Conservation (phyloP, 2,113 vertebrate genomes). For the Sylvilagus bachmani region DNA sequence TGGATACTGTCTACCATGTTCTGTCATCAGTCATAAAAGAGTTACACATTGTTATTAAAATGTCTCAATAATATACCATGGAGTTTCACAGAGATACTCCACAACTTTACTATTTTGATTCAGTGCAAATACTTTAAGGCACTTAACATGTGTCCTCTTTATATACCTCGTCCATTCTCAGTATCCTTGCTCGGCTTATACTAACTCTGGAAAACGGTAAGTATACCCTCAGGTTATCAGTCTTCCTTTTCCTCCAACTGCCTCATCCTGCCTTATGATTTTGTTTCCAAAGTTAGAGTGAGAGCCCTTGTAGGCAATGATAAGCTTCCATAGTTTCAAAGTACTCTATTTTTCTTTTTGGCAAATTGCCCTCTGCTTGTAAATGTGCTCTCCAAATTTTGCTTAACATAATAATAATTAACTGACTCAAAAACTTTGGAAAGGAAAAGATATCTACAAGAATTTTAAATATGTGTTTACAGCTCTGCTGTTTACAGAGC, state of each 20-base stretch:
- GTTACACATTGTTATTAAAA: constrained; percentile 10
- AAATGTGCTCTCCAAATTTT: constrained; percentile 34
- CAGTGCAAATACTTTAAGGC: not conserved
- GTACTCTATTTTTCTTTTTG: not conserved
- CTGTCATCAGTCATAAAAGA: not conserved
- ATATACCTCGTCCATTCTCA: not conserved
- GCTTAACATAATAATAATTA: constrained; percentile 2
- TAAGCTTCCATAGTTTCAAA: not conserved
- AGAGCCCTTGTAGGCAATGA: not conserved
- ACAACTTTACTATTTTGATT: not conserved
- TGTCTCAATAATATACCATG: not conserved
- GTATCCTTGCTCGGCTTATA: not conserved
- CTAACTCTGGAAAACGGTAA: not conserved
- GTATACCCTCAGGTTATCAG: not conserved
- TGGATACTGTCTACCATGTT: not conserved
- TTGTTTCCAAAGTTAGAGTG: not conserved
- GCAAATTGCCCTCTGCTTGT: constrained; percentile 16
- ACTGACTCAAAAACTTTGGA: not conserved
- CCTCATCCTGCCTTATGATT: not conserved
- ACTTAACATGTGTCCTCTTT: not conserved
- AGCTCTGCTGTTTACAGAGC: not conserved
- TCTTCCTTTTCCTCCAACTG: not conserved
- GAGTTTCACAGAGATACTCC: not conserved
- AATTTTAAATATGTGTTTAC: not conserved
- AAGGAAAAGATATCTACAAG: not conserved